phyloP scores from a whole-genome alignment of 2,888 invertebrate genomes.

The Malthinus flaveolus region DNA sequence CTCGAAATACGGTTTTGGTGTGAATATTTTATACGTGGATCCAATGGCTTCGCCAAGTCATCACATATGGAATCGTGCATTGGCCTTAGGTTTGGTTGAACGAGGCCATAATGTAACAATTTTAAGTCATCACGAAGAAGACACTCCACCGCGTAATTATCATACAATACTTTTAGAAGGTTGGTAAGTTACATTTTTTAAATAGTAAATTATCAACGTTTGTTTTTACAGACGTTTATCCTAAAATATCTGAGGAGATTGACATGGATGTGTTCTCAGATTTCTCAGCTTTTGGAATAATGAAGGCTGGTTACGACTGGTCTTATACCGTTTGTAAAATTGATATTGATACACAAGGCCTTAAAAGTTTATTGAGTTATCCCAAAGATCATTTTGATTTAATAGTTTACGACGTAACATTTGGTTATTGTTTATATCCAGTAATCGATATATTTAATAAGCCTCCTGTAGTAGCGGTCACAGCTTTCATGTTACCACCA shows the following conservation, averaged over 20 bases:
- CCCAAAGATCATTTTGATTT: constrained; percentile 34
- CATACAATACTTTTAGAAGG: constrained; percentile 28
- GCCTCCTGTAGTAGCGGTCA: constrained; percentile 28
- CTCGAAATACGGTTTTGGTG: constrained; percentile 4
- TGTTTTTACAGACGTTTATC: constrained; percentile 5
- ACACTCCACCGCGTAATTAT: constrained; percentile 14
- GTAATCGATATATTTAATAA: constrained; percentile 33
- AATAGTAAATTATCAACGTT: neutral
- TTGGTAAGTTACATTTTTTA: neutral
- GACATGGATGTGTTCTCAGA: neutral
- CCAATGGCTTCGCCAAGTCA: constrained; percentile 25
- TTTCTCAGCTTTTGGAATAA: neutral
- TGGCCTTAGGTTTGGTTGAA: constrained; percentile 17
- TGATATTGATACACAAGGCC: constrained; percentile 20
- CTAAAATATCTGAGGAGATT: neutral
- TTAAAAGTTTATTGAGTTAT: constrained; percentile 28
- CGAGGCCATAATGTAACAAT: constrained; percentile 28
- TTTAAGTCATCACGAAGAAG: constrained; percentile 21
- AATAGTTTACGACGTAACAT: constrained; percentile 32
- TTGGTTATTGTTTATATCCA: constrained; percentile 33
- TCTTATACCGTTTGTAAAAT: constrained; percentile 14
- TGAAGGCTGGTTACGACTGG: neutral
- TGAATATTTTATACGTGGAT: constrained; percentile 27
- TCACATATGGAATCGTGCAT: constrained; percentile 26
- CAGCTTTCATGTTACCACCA: constrained; percentile 1